Evolutionary conservation across 1,140 invertebrate genomes (phyloP), one percentile per base, ranked within the genome.

Genomic region (Copidosoma floridanum): DNA sequence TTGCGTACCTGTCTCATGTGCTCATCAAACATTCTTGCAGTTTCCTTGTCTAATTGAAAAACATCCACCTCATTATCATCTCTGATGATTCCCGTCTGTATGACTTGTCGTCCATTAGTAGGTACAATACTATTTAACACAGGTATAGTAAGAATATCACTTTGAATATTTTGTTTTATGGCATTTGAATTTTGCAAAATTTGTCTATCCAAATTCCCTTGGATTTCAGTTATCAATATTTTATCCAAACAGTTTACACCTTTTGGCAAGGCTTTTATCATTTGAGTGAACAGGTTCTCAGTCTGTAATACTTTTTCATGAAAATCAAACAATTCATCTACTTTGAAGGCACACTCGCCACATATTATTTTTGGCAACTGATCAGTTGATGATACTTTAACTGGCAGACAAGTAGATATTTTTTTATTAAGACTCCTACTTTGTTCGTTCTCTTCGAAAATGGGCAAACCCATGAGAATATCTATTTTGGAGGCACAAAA

Each of bases 301-400:
- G 85, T 85, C 44, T 81, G 77, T 21, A 84, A 63, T 68, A 80
- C 81, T 63, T 82, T 82, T 66, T 85, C 82, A 54, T 83, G 77
- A 72, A 86, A 86, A 46, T 85, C 83, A 71, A 80, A 84, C 18
- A 85, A 67, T 44, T 84, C 73, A 62, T 86, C 84, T 26, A 86
- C 59, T 70, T 85, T 85, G 51, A 78, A 85, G 20, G 83, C 76
- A 69, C 85, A 86, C 37, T 83, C 80, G 54, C 83, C 79, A 63
- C 85, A 86, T 2, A 86, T 76, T 61, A 85, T 78, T 78, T 86
- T 86, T 23, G 85, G 84, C 20, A 86, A 68, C 53, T 82, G 81
- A 69, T 85, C 85, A 14, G 73, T 74, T 67, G 82, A 73, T n/a
- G 80, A 80, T 74, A 85, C 85, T 73, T 85, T 82, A 32, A 86